phyloP scores from a whole-genome alignment of 2,113 vertebrate genomes.

The Anthoscopus minutus region DNA sequence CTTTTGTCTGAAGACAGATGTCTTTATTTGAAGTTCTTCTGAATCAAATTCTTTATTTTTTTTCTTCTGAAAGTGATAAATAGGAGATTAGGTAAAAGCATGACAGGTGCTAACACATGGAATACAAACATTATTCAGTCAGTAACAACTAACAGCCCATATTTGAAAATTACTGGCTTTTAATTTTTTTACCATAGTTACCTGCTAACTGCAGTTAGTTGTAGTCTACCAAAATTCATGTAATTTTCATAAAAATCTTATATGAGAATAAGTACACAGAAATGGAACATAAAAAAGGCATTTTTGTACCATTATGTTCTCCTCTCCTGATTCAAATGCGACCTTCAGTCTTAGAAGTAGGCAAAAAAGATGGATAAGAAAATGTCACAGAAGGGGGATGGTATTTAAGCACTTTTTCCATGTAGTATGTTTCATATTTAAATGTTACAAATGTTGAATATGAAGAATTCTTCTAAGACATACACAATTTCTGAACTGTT shows the following conservation, averaged over 20 bases:
- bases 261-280: background rate
- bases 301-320: background rate
- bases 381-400: background rate
- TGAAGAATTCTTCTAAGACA: background rate
- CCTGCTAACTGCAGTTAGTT: background rate
- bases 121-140: background rate
- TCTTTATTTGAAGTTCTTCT: background rate
- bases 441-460: background rate
- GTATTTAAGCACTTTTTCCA: background rate
- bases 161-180: background rate
- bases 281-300: background rate
- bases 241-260: background rate
- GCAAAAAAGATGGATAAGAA: background rate
- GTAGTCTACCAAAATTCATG: background rate
- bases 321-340: rapidly evolving
- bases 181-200: background rate
- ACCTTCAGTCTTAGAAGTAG: background rate
- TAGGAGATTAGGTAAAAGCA: background rate
- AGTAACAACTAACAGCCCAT: background rate
- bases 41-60: background rate
- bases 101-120: background rate
- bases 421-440: background rate
- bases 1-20: background rate
- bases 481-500: background rate
- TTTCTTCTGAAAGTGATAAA: background rate